Percentiles rank a stretch among this genome's conserved stretches.
Evolutionary conservation across 2,113 vertebrate species (phyloP).

Genomic region (Neolamprologus sp.): DNA sequence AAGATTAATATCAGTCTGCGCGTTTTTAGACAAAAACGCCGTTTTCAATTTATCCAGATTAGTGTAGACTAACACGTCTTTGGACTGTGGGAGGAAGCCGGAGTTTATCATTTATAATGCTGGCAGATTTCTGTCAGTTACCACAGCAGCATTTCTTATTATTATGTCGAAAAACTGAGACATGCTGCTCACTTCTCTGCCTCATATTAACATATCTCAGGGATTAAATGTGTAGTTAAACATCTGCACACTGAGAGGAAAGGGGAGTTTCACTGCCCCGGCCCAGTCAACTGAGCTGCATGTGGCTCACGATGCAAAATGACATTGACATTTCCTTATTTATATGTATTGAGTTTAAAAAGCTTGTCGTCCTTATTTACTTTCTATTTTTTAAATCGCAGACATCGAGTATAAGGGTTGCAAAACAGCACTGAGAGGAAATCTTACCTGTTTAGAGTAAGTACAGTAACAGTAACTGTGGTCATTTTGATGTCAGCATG

Average conservation of each 20-base stretch:
- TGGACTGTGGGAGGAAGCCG: background rate
- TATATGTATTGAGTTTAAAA: background rate
- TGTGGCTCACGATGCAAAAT: background rate
- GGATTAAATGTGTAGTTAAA: background rate
- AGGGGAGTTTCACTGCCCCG: background rate
- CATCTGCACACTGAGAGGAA: background rate
- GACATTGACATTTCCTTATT: background rate
- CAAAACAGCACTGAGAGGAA: background rate
- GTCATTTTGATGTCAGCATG: background rate
- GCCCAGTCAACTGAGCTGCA: background rate
- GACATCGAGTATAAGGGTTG: background rate
- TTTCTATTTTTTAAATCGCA: background rate
- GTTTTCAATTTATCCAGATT: background rate
- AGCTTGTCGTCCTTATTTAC: background rate
- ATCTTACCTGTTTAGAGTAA: background rate
- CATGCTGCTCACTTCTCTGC: background rate
- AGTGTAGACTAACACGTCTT: background rate
- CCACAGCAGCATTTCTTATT: background rate
- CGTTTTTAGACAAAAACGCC: fast-evolving
- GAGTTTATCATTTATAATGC: background rate
- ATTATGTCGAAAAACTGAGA: background rate
- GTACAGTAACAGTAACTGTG: background rate
- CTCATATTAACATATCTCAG: background rate
- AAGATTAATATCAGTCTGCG: background rate
- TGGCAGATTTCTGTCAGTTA: background rate